Evolutionary conservation across 2,888 invertebrate genomes (phyloP).

Genomic region (Platycheirus rosarum): DNA sequence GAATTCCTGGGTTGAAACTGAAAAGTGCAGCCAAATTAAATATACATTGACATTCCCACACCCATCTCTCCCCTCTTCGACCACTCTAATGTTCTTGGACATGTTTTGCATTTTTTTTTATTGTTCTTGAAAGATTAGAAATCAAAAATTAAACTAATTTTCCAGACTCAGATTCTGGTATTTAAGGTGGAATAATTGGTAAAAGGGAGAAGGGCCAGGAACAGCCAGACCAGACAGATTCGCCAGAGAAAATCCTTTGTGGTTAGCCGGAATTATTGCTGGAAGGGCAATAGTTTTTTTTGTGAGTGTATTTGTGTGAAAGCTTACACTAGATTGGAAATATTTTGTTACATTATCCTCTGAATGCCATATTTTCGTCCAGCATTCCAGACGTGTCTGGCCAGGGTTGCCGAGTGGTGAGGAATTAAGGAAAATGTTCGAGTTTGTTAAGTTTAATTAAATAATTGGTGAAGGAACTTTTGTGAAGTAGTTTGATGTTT

Average conservation of each 20-base stretch:
- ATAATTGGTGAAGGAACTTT: no score
- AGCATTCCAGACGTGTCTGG: conserved; percentile 31
- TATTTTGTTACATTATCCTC: conserved; percentile 1
- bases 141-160: not conserved
- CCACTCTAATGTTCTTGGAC: not conserved
- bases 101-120: not conserved
- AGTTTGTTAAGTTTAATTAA: no score
- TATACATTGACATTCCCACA: conserved; percentile 13
- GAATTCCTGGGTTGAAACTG: not conserved
- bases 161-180: no score
- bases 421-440: no score
- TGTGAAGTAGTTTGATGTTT: no score
- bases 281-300: not conserved
- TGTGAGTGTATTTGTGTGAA: conserved; percentile 24
- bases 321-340: conserved; percentile 10
- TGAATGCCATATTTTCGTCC: conserved; percentile 5
- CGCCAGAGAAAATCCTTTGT: conserved; percentile 13
- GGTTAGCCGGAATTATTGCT: conserved; percentile 32
- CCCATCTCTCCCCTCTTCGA: no score
- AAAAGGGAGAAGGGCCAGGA: not conserved
- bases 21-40: conserved; percentile 23
- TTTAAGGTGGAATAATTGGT: no score
- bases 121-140: conserved; percentile 4
- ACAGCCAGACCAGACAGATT: conserved; percentile 22
- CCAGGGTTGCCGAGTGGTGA: conserved; percentile 43